Conservation (phyloP, 1,140 invertebrate genomes). For the Yoshiicerus persimilis region DNA sequence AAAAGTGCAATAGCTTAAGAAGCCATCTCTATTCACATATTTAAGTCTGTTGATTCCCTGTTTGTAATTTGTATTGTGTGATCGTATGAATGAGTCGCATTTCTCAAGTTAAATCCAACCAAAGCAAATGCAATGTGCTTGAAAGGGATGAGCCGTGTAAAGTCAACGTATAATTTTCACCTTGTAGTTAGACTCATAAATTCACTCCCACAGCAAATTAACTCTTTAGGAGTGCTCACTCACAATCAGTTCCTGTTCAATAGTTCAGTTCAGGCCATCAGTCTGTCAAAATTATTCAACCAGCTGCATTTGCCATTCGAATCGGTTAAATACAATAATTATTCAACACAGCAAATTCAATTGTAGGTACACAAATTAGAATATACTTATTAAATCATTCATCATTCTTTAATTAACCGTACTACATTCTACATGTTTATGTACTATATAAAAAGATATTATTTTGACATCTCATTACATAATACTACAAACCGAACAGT, state of each 20-base stretch:
- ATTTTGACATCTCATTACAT: no score
- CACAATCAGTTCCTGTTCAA: neutral
- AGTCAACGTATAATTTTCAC: neutral
- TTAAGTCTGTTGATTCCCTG: neutral
- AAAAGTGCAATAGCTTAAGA: neutral
- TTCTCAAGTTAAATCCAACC: neutral
- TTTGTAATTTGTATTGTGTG: neutral
- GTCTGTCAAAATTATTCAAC: neutral
- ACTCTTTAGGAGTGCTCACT: neutral
- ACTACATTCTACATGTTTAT: no score
- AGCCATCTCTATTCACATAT: neutral
- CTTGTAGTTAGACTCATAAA: neutral
- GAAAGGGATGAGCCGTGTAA: conserved; percentile 15
- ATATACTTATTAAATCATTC: neutral
- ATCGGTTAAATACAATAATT: neutral
- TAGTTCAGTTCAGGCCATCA: neutral
- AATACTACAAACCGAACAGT: no score
- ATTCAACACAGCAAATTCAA: neutral
- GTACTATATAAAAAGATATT: no score
- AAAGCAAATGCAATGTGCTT: neutral
- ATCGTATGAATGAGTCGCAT: neutral
- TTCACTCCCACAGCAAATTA: conserved; percentile 18
- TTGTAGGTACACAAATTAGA: neutral
- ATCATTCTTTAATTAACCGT: no score
- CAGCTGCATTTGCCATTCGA: neutral